These are phyloP conservation scores for Bruchidius siliquastri DNA, from an alignment of 2,888 invertebrate species.

Conservation along the genomic window DNA sequence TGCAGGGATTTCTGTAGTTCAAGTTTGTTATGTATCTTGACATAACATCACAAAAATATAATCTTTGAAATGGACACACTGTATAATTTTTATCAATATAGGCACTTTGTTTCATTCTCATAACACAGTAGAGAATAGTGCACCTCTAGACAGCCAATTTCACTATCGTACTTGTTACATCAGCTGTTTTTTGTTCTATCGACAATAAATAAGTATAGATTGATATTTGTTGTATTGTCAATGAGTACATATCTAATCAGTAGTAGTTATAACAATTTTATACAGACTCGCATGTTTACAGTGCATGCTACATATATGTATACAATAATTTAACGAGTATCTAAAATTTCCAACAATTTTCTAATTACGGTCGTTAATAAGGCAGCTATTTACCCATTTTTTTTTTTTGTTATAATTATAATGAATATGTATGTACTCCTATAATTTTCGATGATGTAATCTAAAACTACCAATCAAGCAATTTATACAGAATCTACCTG, in stretches of 20 bases:
- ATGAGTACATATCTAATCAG: background rate
- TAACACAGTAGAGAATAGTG: background rate
- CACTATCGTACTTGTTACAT: background rate
- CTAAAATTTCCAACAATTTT: background rate
- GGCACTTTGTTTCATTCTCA: background rate
- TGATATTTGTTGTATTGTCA: background rate
- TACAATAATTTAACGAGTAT: background rate
- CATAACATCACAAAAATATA: no score
- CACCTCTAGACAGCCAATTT: background rate
- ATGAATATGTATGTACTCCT: background rate
- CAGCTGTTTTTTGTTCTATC: background rate
- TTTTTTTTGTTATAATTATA: background rate
- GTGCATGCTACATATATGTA: slow-evolving; percentile 13
- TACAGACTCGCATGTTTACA: background rate
- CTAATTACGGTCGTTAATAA: background rate
- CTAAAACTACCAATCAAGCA: background rate
- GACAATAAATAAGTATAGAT: background rate
- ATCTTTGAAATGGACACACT: no score
- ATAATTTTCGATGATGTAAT: background rate
- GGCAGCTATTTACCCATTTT: background rate
- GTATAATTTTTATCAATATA: background rate
- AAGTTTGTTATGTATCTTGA: no score
- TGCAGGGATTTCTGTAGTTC: no score
- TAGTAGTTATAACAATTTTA: background rate
- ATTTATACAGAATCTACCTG: background rate